These are phyloP conservation scores for Drosophila formosana DNA, from an alignment of 2,888 invertebrate species.

Conservation along the genomic window DNA sequence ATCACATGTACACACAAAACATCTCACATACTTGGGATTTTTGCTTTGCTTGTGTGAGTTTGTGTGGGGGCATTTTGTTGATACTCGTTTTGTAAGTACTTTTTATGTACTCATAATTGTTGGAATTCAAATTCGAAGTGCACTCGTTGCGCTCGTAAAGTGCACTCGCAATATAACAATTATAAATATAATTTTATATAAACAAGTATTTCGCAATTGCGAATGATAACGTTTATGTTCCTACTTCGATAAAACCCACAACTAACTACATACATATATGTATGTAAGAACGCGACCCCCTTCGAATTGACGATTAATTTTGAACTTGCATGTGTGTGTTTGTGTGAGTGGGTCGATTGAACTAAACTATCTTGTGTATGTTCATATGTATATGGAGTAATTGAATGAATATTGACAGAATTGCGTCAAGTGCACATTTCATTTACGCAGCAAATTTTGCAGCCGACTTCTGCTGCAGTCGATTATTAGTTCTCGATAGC, in stretches of 20 bases:
- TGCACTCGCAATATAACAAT: constrained; percentile 23
- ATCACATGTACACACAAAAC: constrained; percentile 15
- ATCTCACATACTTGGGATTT: constrained; percentile 21
- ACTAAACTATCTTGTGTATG: constrained; percentile 27
- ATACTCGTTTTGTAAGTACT: constrained; percentile 28
- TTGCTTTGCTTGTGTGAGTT: constrained; percentile 29
- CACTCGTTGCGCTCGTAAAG: constrained; percentile 35
- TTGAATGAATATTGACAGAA: constrained; percentile 30
- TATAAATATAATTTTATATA: constrained; percentile 26
- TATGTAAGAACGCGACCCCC: background rate
- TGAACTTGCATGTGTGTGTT: background rate
- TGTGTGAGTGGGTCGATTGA: constrained; percentile 7
- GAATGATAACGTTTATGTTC: constrained; percentile 30
- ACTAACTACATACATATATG: too few relatives aligned
- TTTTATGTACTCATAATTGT: constrained; percentile 17
- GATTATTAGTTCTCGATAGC: constrained; percentile 23
- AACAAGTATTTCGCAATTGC: constrained; percentile 30
- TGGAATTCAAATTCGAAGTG: constrained; percentile 33
- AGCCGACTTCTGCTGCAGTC: constrained; percentile 1
- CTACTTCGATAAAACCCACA: constrained; percentile 27
- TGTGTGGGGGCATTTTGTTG: constrained; percentile 29
- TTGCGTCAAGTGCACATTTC: constrained; percentile 32
- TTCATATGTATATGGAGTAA: constrained; percentile 9
- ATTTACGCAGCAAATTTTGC: constrained; percentile 51
- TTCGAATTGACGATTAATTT: constrained; percentile 10